Base-by-base conservation (phyloP, 2,113 vertebrate species). In the Catharus bicknelli region DNA sequence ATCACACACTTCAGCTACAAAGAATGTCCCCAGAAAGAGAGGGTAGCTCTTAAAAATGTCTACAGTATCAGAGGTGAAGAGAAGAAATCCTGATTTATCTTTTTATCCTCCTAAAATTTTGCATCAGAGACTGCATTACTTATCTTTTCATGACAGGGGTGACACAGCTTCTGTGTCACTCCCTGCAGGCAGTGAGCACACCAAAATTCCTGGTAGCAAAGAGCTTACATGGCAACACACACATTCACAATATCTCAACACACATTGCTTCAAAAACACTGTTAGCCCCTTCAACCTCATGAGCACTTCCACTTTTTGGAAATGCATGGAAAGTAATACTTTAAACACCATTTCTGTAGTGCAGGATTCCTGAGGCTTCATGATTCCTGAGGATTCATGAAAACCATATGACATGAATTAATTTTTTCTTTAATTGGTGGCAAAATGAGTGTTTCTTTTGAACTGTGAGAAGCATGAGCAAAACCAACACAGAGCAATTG, bases 81-180 rank as follows among this genome's bases (percentile, higher is more conserved):
- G 55, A 93, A 93, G 51, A 76, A 30, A 25, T 9, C 11, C 45
- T 47, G 12, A 90, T 75, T 30, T 92, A 17, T 36, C 83, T 90
- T 59, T 57, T 47, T 43, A 42, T 94, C 54, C 70, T 88, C 27
- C 74, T 51, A 83, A 85, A 29, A 76, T 85, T 96, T 93, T 79
- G 62, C 85, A 95, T 79, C 76, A 92, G 75, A 67, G 32, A 73
- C 25, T 57, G 36, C 53, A 70, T 93, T 86, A 87, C 40, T 95
- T 95, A 63, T 94, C 58, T 88, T 93, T 89, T 73, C 27, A 27
- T 36, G 73, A 53, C 55, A 36, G 57, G 62, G 91, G 57, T 89
- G 91, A 88, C 85, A 95, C 78, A 96, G 82, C 47, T 57, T 36
- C 89, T 62, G 51, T 88, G 88, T 88, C 81, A 90, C 63, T 95